Percentiles rank a stretch among this genome's conserved stretches.
phyloP scores from a whole-genome alignment of 1,140 invertebrate genomes.

The Drosophila rufa region DNA sequence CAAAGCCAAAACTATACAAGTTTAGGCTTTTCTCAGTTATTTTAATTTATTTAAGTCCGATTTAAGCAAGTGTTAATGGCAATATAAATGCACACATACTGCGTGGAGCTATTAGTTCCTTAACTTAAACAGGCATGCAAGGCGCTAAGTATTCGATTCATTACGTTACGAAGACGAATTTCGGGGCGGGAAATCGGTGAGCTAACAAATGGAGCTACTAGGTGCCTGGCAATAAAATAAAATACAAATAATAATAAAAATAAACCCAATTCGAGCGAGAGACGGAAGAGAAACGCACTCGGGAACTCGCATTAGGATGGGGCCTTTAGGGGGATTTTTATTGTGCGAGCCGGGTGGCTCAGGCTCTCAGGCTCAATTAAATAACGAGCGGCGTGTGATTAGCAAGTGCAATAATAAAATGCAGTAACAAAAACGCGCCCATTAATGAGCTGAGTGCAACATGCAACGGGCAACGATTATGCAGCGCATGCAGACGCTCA shows the following conservation, averaged over 20 bases:
- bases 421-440: slow-evolving; percentile 54
- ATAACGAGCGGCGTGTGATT: slow-evolving; percentile 70
- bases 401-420: slow-evolving; percentile 74
- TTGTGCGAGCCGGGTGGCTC: slow-evolving; percentile 64
- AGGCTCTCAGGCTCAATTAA: slow-evolving; percentile 74
- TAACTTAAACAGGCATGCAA: neutral
- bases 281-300: slow-evolving; percentile 47
- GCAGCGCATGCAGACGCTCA: slow-evolving; percentile 50
- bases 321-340: slow-evolving; percentile 32
- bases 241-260: slow-evolving; percentile 1
- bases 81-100: slow-evolving; percentile 1
- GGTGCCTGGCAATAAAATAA: slow-evolving; percentile 15
- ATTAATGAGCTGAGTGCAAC: slow-evolving; percentile 54
- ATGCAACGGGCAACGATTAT: slow-evolving; percentile 72
- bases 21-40: neutral
- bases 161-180: neutral
- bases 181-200: slow-evolving; percentile 2
- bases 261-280: slow-evolving; percentile 14
- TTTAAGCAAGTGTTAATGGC: slow-evolving; percentile 8
- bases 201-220: slow-evolving; percentile 24
- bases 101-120: neutral
- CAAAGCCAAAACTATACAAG: neutral
- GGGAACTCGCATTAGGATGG: slow-evolving; percentile 1
- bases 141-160: neutral
- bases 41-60: neutral